Base-by-base conservation (phyloP, 2,113 vertebrate genomes). In the Chaenocephalus aceratus region DNA sequence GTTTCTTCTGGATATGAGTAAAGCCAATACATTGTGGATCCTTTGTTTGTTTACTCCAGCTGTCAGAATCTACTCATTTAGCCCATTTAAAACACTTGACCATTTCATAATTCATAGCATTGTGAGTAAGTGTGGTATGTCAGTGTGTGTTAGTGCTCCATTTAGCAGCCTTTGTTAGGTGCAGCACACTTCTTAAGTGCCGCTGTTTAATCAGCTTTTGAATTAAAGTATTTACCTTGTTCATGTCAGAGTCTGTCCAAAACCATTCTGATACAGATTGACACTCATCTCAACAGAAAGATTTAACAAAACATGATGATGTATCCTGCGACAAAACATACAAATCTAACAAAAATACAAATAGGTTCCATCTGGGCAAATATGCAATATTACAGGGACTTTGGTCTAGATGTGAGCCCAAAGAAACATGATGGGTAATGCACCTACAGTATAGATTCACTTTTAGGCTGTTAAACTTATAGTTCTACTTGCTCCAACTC, bases 41-140 rank as follows among this genome's bases (percentile, higher is more conserved):
- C 21, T 70, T 21, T 54, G 11, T 70, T 65, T 75, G 26, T 75
- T 49, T 45, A 16, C 34, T 54, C 5, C 44, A 26, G 52, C 36
- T 60, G 46, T 74, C 30, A 65, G 53, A 54, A 57, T 57, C 53
- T 79, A n/a, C 60, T 41, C 5, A 16, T 11, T 46, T 30, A 75
- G 36, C 63, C 62, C 21, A 53, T 53, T 75, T 58, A 51, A 56
- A 67, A 71, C 49, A 61, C 26, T 56, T 56, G 15, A 54, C 13
- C 8, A 45, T 54, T 57, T 78, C n/a, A 13, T 60, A 77, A 72
- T 51, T 23, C 53, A 54, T 21, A 16, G 14, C 23, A 36, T 44
- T 75, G 63, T 23, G 11, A 76, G 11, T 52, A 8, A 58, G 21
- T 7, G 36, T 48, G 21, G 41, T 49, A 48, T 53, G 30, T 71